Base-by-base conservation (phyloP, 2,888 invertebrate species). In the Erebia palarica region DNA sequence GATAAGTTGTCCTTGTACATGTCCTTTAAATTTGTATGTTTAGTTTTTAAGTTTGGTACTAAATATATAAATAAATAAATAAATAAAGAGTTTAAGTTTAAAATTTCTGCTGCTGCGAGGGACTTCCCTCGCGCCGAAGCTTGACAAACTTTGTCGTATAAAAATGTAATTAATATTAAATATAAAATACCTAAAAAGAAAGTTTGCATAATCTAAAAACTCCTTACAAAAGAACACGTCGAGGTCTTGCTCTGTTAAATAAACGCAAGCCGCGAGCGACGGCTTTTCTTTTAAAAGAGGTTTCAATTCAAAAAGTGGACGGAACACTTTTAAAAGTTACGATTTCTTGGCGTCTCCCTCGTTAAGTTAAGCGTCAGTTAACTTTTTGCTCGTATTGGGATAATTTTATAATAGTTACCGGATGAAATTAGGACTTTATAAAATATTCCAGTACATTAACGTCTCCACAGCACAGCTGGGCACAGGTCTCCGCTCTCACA, bases 211-310 rank as follows among this genome's bases (percentile, higher is more conserved):
- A 63, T 63, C 51, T 44, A 49, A 42, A 55, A 18, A 55, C 55
- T 55, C 10, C 10, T 18, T 18, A 55, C 11, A 42, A 60, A 60
- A 49, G 63, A 63, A 63, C 49, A 49, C 63, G 49, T 10, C 55
- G 55, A n/a, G 18, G 18, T 9, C 55, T 16, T 18, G 3, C 49
- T 63, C 49, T 21, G 63, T 49, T 63, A 21, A 21, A 21, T 21
- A 21, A 21, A 47, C 49, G 47, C 18, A 21, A 27, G 49, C 49
- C 21, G 1, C 21, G 3, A 61, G 49, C 49, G 63, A 21, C 63
- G 47, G 8, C 63, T 21, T 63, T 63, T 21, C 63, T 21, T 63
- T 63, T 21, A 63, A 61, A 61, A 63, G 63, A 63, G 49, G 63
- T 63, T 63, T 63, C 63, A 49, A 63, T 63, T 63, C 14, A 21